Percentiles rank a stretch among this genome's conserved stretches.
These are phyloP conservation scores for Drosophila neonasuta DNA, from an alignment of 2,888 invertebrate species.

Conservation along the genomic window DNA sequence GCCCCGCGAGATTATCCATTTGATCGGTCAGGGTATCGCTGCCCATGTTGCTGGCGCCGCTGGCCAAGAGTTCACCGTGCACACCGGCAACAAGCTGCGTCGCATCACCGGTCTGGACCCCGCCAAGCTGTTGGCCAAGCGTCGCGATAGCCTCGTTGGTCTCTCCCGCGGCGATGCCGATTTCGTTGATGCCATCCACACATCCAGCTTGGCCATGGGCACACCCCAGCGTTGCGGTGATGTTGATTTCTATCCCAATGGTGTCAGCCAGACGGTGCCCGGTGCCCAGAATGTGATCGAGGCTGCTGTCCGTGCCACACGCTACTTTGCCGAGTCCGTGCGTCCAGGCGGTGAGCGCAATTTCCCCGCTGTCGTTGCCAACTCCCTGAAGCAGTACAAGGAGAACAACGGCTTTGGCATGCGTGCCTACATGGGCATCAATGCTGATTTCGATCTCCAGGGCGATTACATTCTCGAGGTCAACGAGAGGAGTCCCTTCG, in stretches of 20 bases:
- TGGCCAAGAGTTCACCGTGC: constrained; percentile 72
- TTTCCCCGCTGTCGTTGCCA: constrained; percentile 80
- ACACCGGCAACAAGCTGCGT: constrained; percentile 77
- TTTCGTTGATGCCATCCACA: constrained; percentile 80
- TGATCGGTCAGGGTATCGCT: constrained; percentile 78
- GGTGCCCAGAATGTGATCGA: constrained; percentile 78
- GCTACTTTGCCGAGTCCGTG: constrained; percentile 81
- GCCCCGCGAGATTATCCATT: constrained; percentile 73
- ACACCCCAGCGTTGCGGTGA: constrained; percentile 70
- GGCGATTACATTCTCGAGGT: constrained; percentile 80
- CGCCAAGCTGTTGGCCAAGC: constrained; percentile 67
- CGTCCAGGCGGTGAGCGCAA: constrained; percentile 78
- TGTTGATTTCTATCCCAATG: constrained; percentile 81
- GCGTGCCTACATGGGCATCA: constrained; percentile 79
- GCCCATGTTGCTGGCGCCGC: constrained; percentile 81
- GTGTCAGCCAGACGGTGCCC: constrained; percentile 69
- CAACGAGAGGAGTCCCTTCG: constrained; percentile 78
- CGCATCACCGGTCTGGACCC: constrained; percentile 81
- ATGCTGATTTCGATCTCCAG: constrained; percentile 67
- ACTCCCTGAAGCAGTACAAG: constrained; percentile 76
- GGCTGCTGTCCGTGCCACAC: constrained; percentile 75
- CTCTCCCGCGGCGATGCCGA: constrained; percentile 80
- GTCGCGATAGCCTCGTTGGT: constrained; percentile 62
- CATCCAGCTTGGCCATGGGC: constrained; percentile 77
- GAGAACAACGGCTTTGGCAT: constrained; percentile 71